Conservation (phyloP, 2,797 vertebrate species). For the Antrozous pallidus region DNA sequence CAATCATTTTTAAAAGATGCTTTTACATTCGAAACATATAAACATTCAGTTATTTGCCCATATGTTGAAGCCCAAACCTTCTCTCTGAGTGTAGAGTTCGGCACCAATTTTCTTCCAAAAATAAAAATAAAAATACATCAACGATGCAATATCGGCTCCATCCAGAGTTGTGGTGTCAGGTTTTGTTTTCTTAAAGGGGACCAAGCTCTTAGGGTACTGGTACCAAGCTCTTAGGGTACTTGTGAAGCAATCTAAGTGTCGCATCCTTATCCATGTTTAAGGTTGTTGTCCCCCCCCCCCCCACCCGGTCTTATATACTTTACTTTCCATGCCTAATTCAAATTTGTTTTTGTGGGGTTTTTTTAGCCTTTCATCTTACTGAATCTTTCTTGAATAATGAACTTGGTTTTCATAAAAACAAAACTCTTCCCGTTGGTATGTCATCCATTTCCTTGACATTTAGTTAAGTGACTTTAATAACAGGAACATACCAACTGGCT, state of each 20-base stretch:
- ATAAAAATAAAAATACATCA: neutral
- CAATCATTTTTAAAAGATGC: neutral
- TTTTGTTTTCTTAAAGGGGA: neutral
- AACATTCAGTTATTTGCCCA: neutral
- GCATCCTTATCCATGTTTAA: neutral
- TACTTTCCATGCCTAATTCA: neutral
- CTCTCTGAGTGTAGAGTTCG: neutral
- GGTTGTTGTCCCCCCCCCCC: too few relatives aligned
- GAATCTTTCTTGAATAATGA: neutral
- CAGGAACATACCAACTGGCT: neutral
- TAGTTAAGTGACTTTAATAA: neutral
- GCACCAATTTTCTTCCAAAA: neutral
- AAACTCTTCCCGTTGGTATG: neutral
- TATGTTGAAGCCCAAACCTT: neutral
- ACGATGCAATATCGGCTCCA: neutral
- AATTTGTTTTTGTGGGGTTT: neutral
- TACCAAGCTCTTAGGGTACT: neutral
- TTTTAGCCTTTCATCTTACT: neutral
- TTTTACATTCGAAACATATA: constrained; percentile 21
- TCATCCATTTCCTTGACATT: neutral
- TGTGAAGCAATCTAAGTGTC: neutral
- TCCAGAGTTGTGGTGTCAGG: neutral
- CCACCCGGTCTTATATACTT: neutral
- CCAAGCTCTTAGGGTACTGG: neutral
- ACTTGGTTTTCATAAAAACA: neutral